phyloP scores from a whole-genome alignment of 2,797 vertebrate genomes.

The Microctenopoma steveboyesi region DNA sequence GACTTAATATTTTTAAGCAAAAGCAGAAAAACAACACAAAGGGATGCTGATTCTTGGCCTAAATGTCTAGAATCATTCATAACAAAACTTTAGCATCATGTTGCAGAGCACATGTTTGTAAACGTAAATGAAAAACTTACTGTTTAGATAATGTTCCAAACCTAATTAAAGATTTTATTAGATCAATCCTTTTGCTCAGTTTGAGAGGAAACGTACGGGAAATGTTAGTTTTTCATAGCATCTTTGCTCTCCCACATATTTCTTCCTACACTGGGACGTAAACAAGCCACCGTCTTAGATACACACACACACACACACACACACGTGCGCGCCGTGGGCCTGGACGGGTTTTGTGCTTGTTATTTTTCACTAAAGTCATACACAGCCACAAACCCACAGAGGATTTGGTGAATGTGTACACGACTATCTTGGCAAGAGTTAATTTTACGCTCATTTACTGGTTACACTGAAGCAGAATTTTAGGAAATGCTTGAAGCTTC shows the following conservation, averaged over 20 bases:
- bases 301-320: background rate
- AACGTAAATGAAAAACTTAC: too few species aligned
- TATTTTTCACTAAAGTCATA: conserved; percentile 13
- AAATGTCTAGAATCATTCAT: too few species aligned
- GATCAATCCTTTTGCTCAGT: background rate
- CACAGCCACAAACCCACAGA: conserved; percentile 3
- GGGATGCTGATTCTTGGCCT: too few species aligned
- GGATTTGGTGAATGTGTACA: background rate
- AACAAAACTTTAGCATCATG: too few species aligned
- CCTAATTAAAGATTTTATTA: too few species aligned
- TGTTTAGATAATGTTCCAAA: too few species aligned
- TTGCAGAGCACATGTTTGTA: too few species aligned
- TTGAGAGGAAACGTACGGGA: too few species aligned
- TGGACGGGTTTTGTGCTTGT: background rate
- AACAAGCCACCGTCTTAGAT: background rate
- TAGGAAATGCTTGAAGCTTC: conserved; percentile 24
- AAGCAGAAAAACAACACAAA: background rate
- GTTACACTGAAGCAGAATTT: conserved; percentile 9
- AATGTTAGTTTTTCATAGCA: background rate
- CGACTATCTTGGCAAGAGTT: background rate
- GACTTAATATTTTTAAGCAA: background rate
- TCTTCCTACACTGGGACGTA: background rate
- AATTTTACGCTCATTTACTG: conserved; percentile 3
- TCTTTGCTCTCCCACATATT: background rate
- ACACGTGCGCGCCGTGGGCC: background rate